Base-by-base conservation (phyloP, 2,113 vertebrate species). In the Dicrurus megarhynchus region DNA sequence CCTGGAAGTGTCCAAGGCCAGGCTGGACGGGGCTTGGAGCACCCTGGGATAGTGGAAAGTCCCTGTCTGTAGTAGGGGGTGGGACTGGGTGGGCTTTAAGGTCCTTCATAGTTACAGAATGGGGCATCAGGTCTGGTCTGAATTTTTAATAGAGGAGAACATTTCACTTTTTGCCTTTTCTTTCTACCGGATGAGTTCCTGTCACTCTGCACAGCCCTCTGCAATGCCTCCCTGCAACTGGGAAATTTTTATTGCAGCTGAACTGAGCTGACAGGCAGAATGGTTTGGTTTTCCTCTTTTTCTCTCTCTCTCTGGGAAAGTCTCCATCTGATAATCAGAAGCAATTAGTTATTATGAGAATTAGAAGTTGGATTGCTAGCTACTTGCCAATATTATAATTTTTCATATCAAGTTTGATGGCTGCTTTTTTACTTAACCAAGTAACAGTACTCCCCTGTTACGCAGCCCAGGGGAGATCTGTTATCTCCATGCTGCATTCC, bases 1-100 rank as follows among this genome's bases (percentile, higher is more conserved):
- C 26, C 32, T 75, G 60, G 10, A 0, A 65, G 20, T 30, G 59
- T 0, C 41, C 41, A 3, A 74, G 39, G 59, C 70, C 82, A 41
- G 60, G 42, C 0, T 85, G 60, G 30, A 28, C 0, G 0, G 8
- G 70, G 9, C 35, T 65, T 11, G 52, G 71, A 86, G 13, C 26
- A 42, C 0, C 35, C 44, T 76, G 52, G 44, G 13, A 7, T 0
- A 5, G 61, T 59, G 52, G 19, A 14, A 67, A 10, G 11, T 57
- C 42, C 14, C 7, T 84, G 81, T 49, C 60, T 13, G 1, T 19
- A 49, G n/a, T 23, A 33, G 14, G 27, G 42, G 13, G 4, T 55
- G 41, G 23, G 4, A 32, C 32, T 42, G 17, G 6, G 3, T 18
- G 60, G 4, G 10, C 13, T 57, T 57, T 35, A 7, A 50, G 53